Evolutionary conservation across 2,888 invertebrate species (phyloP), one percentile per base, ranked within the genome.

Genomic region (Fabriciana adippe): DNA sequence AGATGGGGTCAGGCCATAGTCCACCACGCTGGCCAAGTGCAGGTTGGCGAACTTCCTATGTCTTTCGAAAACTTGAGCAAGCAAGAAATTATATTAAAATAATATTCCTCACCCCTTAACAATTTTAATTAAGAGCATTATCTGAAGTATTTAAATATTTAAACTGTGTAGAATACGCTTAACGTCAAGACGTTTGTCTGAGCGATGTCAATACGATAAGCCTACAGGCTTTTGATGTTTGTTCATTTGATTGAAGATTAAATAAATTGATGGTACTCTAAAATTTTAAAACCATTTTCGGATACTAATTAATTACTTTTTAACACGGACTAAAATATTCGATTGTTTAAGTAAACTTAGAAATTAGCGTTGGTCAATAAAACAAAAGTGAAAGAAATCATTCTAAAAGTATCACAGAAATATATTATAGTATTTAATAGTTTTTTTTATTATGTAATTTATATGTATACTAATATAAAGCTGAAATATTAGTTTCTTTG

Each of bases 171-270:
- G 21, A n/a, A 54, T 35, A 16, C 35, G 60, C 66, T 18, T 60
- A 60, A 66, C 45, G 48, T 55, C 13, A 18, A 60, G 66, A 54
- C 64, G 63, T 66, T 71, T 75, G 66, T 68, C 67, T 72, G 80
- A 79, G 76, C 78, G 75, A 73, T 71, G 72, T 71, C 70, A 68
- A 71, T 73, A 69, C 61, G 74, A 74, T 74, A 72, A 70, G 66
- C 62, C 70, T 61, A 72, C 69, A 51, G 68, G 59, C 66, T 73
- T 73, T 76, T 73, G 72, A 74, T 76, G 74, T 78, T 74, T 73
- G 74, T 76, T 79, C 77, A 76, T 81, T 76, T 78, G 79, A 82
- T 78, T 73, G 51, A 67, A 76, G 73, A 75, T 77, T 69, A 74
- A 63, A 67, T 60, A 68, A 71, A 75, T 73, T 74, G 72, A 75